Percentiles rank a stretch among this genome's conserved stretches.
Conservation (phyloP, 2,113 vertebrate genomes). For the Cyphomyrus plagiostoma region DNA sequence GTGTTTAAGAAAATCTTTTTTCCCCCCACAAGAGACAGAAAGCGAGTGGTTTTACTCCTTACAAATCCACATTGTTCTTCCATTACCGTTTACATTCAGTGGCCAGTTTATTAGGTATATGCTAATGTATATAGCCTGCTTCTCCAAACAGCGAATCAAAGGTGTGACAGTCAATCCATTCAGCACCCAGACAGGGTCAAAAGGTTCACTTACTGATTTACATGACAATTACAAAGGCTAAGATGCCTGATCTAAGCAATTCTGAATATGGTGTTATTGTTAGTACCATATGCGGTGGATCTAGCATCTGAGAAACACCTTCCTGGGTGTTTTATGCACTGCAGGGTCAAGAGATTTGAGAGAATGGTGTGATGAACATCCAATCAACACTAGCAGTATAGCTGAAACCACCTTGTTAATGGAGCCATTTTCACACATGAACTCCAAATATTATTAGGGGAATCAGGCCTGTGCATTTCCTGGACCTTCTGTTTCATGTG, state of each 20-base stretch:
- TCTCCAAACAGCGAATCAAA: neutral
- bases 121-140: neutral
- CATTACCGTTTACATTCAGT: neutral
- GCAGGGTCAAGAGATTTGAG: neutral
- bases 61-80: neutral
- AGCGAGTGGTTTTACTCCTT: neutral
- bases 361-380: neutral
- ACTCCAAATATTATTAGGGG: neutral
- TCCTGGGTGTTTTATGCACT: neutral
- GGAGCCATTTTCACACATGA: neutral
- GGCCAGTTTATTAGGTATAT: neutral
- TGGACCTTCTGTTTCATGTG: neutral
- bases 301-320: neutral
- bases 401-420: neutral
- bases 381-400: neutral
- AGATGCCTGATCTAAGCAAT: neutral
- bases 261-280: neutral
- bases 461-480: neutral
- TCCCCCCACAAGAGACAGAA: neutral
- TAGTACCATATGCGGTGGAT: neutral
- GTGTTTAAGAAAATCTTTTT: neutral
- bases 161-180: neutral
- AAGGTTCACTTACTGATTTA: neutral
- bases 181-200: neutral
- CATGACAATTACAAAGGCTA: neutral